phyloP scores from a whole-genome alignment of 2,888 invertebrate genomes.

The Lordiphosa andalusiaca region DNA sequence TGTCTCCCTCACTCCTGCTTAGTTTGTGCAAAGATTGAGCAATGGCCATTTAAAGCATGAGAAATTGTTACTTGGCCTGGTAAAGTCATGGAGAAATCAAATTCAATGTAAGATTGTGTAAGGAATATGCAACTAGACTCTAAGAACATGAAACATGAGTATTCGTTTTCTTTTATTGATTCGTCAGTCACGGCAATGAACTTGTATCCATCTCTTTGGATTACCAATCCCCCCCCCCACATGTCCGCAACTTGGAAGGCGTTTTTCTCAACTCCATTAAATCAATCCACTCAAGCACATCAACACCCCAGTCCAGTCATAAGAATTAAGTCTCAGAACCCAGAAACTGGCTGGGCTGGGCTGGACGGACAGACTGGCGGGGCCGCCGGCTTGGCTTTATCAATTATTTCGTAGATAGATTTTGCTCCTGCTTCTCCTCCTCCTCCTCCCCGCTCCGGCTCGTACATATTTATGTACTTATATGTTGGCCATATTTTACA shows the following conservation, averaged over 20 bases:
- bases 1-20: constrained; percentile 2
- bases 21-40: neutral
- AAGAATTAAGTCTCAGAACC: constrained; percentile 36
- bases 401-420: constrained; percentile 51
- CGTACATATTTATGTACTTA: constrained; percentile 53
- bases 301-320: constrained; percentile 38
- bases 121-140: no score
- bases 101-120: neutral
- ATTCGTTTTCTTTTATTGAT: no score
- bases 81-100: neutral
- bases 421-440: constrained; percentile 8
- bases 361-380: neutral
- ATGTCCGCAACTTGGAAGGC: constrained; percentile 16
- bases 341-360: neutral
- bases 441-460: neutral
- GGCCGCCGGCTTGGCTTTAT: constrained; percentile 30
- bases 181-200: no score
- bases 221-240: constrained; percentile 37
- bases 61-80: constrained; percentile 5
- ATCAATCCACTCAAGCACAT: constrained; percentile 49
- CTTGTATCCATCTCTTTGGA: constrained; percentile 21
- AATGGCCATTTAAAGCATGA: constrained; percentile 3
- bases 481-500: constrained; percentile 68
- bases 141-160: no score
- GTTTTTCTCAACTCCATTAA: constrained; percentile 32